Evolutionary conservation across 2,797 vertebrate genomes (phyloP), one percentile per base, ranked within the genome.

Genomic region (Epinephelus malabaricus): DNA sequence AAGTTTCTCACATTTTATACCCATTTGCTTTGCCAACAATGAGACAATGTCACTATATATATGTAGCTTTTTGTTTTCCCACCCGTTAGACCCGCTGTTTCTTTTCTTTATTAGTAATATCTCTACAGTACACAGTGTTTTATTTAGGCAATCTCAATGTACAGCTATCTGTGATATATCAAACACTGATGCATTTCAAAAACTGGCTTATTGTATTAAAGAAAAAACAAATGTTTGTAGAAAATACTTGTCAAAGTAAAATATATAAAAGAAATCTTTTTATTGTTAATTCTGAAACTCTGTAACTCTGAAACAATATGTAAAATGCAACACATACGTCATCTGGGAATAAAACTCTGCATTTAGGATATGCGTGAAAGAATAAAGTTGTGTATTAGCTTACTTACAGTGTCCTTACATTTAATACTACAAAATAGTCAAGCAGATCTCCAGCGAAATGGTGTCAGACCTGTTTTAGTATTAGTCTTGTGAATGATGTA

Each of bases 381-480:
- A 67, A 72, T 49, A 64, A 34, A 56, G 30, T 60, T 43, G 38
- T 69, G 30, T 68, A 46, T 81, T 58, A 78, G 69, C 68, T 82
- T 53, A 63, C 25, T 69, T 65, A 50, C 19, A 51, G 51, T 50
- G 40, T 71, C 54, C 49, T 69, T 21, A 50, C 27, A 49, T 61
- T 62, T 76, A 8, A 30, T 64, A 46, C 43, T 74, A 68, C 15
- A 56, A n/a, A 69, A 62, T 14, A 74, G 19, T 45, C 3, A 4
- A 45, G 23, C 18, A 59, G 23, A 66, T 69, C 19, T 76, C 38
- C 43, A 79, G 60, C 18, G n/a, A 55, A 64, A 45, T 43, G 21
- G 54, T 14, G 0, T 8, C 30, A 34, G 30, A 8, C 30, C 30
- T 34, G 30, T 34, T 34, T 34, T 34, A 34, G 30, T 34, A 34